Evolutionary conservation across 2,797 vertebrate species (phyloP), one percentile per base, ranked within the genome.

Genomic region (Hypotaenidia okinawae): DNA sequence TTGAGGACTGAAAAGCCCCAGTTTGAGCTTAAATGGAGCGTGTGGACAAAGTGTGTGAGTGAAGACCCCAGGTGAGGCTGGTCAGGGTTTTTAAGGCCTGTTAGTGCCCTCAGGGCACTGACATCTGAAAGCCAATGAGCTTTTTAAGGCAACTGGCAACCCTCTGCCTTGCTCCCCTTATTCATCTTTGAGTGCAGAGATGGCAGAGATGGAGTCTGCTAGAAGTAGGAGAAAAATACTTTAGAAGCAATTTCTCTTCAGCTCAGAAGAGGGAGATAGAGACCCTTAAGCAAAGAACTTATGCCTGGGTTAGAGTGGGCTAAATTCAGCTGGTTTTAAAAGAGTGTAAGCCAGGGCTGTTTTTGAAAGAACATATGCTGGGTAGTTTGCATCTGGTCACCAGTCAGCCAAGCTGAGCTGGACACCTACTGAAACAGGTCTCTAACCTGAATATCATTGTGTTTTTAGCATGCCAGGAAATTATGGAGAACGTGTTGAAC

Each of bases 51-150:
- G 15, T 15, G 22, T 24, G 15, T 52, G 61, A 28, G 22, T 54
- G 28, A 72, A 39, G 41, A 43, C 8, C 16, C 9, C 8, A 14
- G 43, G 14, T 59, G 52, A 64, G 30, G 23, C 25, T 64, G 11
- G 10, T 57, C 24, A 51, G 32, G 64, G 28, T 14, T 1, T 0
- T 43, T 33, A 33, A 47, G 22, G 27, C 52, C 22, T 28, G 1
- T 17, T 35, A 61, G 27, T 62, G 35, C 22, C 17, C 3, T 63
- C n/a, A 28, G 57, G 43, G 8, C 49, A 41, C 22, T 59, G 51
- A 23, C 25, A 7, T 25, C 18, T 67, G 41, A 54, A 62, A 88
- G 41, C 19, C 58, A 67, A 4, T 30, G 17, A 62, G 30, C 6
- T 35, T 45, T 59, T 55, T 28, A 47, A 73, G 43, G 28, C 37